Conservation (phyloP, 2,797 vertebrate species). For the Danio aesculapii region DNA sequence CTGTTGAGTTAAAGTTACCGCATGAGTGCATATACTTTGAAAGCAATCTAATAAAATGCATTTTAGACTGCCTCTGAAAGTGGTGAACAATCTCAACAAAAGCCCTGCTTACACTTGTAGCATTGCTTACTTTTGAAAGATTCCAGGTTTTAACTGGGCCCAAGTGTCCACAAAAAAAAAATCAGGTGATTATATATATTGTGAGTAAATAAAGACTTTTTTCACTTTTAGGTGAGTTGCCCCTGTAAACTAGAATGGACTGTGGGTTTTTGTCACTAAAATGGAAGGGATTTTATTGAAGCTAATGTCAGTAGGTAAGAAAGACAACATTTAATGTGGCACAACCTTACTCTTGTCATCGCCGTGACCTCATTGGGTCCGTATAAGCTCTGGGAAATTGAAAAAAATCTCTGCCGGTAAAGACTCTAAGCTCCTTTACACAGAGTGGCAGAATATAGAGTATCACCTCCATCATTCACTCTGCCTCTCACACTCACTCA, state of each 20-base stretch:
- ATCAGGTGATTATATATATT: not conserved
- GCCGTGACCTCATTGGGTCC: constrained; percentile 30
- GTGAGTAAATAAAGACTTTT: not conserved
- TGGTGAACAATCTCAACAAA: no score
- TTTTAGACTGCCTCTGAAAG: no score
- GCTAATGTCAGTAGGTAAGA: not conserved
- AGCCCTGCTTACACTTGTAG: no score
- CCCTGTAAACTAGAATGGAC: not conserved
- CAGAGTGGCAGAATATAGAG: constrained; percentile 1
- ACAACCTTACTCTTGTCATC: constrained; percentile 18
- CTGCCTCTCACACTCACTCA: not conserved
- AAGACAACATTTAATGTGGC: constrained; percentile 18
- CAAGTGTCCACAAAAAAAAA: not conserved
- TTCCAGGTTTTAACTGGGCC: no score
- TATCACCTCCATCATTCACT: constrained; percentile 39
- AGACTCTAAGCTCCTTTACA: constrained; percentile 36
- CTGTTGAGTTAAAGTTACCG: no score
- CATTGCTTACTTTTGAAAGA: no score
- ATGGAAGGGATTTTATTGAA: not conserved
- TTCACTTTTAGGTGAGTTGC: not conserved
- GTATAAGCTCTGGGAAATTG: constrained; percentile 39
- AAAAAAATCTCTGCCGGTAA: constrained; percentile 12
- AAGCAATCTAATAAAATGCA: no score
- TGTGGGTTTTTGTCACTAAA: not conserved
- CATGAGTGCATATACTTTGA: no score